phyloP scores from a whole-genome alignment of 1,140 invertebrate genomes.

The Nylanderia fulva region DNA sequence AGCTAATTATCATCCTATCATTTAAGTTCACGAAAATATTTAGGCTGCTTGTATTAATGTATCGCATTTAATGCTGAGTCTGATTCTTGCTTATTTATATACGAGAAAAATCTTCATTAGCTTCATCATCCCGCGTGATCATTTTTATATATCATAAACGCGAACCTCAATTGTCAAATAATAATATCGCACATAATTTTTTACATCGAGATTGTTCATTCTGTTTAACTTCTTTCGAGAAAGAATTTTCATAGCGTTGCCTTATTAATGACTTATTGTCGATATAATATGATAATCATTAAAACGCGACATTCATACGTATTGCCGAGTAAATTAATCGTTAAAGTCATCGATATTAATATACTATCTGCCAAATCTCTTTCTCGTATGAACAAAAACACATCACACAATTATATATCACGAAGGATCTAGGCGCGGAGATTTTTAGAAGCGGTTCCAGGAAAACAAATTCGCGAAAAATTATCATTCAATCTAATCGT shows the following conservation, averaged over 20 bases:
- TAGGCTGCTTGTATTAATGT: neutral
- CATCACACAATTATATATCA: neutral
- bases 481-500: neutral
- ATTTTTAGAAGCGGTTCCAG: neutral
- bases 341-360: conserved; percentile 21
- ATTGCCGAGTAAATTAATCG: conserved; percentile 28
- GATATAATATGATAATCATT: conserved; percentile 67
- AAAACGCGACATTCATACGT: conserved; percentile 46
- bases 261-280: conserved; percentile 66
- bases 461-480: neutral
- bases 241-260: conserved; percentile 66
- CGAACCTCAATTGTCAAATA: conserved; percentile 23
- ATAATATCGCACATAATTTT: conserved; percentile 9
- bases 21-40: neutral
- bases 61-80: neutral
- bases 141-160: conserved; percentile 3
- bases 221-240: conserved; percentile 25
- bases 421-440: neutral
- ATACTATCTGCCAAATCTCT: conserved; percentile 26
- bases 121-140: neutral
- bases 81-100: neutral
- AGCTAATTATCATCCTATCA: neutral
- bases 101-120: neutral
- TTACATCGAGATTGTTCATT: neutral
- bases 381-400: conserved; percentile 24